phyloP scores from a whole-genome alignment of 2,797 vertebrate genomes.

The Characodon lateralis region DNA sequence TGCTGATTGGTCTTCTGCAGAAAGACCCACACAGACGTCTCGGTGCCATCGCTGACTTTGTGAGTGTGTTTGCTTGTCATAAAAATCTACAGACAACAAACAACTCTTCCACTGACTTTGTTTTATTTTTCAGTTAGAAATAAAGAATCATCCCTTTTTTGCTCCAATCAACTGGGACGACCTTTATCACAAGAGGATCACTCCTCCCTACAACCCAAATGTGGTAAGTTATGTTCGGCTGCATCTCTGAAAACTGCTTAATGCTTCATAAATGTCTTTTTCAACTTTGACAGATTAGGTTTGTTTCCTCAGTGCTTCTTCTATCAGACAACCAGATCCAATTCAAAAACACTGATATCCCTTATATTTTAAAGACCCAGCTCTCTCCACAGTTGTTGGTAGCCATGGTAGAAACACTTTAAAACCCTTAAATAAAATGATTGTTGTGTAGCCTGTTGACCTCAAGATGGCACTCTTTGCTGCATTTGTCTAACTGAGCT shows the following conservation, averaged over 20 bases:
- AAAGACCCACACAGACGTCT: slow-evolving; percentile 92
- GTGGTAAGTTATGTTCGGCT: slow-evolving; percentile 85
- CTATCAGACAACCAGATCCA: neutral
- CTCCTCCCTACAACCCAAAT: slow-evolving; percentile 95
- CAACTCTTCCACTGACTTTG: neutral
- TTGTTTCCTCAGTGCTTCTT: neutral
- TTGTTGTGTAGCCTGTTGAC: neutral
- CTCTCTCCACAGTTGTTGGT: neutral
- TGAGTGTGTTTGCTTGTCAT: slow-evolving; percentile 69
- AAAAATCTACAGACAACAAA: slow-evolving; percentile 3
- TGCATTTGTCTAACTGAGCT: too few relatives aligned
- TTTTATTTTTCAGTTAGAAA: slow-evolving; percentile 84
- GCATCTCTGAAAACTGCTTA: neutral
- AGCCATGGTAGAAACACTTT: neutral
- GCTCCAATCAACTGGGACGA: slow-evolving; percentile 98
- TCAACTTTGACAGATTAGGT: neutral
- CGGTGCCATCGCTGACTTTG: slow-evolving; percentile 95
- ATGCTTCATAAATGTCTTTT: neutral
- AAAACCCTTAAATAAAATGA: too few relatives aligned
- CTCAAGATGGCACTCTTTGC: neutral
- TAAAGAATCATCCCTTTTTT: slow-evolving; percentile 96
- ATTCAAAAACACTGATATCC: neutral
- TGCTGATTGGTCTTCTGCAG: slow-evolving; percentile 91
- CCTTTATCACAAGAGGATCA: slow-evolving; percentile 93
- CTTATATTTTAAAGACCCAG: neutral